Evolutionary conservation across 2,113 vertebrate genomes (phyloP).

Genomic region (Micronisus gabar): DNA sequence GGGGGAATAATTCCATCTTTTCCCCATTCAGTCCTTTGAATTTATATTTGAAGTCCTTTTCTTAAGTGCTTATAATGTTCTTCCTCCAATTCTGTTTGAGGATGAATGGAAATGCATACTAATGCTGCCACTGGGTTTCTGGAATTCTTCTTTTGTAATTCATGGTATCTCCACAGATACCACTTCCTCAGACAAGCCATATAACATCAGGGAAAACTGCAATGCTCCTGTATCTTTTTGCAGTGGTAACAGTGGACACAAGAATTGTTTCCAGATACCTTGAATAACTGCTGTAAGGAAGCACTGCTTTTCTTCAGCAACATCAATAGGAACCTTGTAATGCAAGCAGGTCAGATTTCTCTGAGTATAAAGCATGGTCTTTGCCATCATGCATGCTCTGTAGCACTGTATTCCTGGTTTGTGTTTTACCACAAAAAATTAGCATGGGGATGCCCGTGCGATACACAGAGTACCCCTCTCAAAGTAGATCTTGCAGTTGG

Average conservation of each 20-base stretch:
- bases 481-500: neutral
- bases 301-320: neutral
- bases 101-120: neutral
- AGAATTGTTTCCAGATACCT: neutral
- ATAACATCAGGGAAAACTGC: neutral
- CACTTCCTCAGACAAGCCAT: neutral
- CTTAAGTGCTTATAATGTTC: neutral
- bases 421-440: neutral
- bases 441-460: accelerated
- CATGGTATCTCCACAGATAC: neutral
- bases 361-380: neutral
- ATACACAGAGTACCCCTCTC: neutral
- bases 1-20: neutral
- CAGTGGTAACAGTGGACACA: neutral
- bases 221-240: neutral
- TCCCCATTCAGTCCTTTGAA: neutral
- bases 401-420: neutral
- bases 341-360: neutral
- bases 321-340: neutral
- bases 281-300: neutral
- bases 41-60: neutral
- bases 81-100: neutral
- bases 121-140: neutral
- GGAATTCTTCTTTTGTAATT: neutral
- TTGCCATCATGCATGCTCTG: neutral